Percentiles rank a stretch among this genome's conserved stretches.
phyloP scores from a whole-genome alignment of 2,888 invertebrate species.

The Drosophila mercatorum region DNA sequence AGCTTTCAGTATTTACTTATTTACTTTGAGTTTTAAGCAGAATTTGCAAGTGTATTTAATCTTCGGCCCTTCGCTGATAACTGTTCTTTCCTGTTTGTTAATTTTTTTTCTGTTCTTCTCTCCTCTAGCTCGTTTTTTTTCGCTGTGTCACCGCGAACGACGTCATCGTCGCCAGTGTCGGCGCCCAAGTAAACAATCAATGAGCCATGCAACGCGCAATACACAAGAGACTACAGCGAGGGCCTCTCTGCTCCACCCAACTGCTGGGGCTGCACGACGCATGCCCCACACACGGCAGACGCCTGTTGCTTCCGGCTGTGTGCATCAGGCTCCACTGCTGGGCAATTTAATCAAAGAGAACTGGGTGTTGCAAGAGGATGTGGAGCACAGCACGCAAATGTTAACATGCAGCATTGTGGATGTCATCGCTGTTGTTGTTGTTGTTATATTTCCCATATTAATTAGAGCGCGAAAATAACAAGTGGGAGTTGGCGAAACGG shows the following conservation, averaged over 20 bases:
- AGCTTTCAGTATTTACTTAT: not conserved
- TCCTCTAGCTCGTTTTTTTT: constrained; percentile 2
- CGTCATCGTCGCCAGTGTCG: constrained; percentile 48
- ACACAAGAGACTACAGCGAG: not conserved
- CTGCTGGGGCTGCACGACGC: not conserved
- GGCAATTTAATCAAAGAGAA: constrained; percentile 32
- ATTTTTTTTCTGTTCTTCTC: not conserved
- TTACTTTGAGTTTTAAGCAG: not conserved
- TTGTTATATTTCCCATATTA: constrained; percentile 60
- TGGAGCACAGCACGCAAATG: constrained; percentile 45
- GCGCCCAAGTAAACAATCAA: constrained; percentile 65
- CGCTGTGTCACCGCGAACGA: constrained; percentile 42
- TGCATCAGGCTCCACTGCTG: constrained; percentile 19
- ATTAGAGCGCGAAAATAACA: constrained; percentile 58
- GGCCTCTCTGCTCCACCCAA: not conserved
- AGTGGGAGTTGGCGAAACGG: not conserved
- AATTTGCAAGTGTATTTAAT: constrained; percentile 9
- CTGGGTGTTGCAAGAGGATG: constrained; percentile 18
- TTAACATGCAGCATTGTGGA: constrained; percentile 36
- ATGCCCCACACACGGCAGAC: constrained; percentile 21
- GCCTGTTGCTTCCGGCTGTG: constrained; percentile 58
- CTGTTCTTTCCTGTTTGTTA: constrained; percentile 17
- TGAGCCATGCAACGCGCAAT: constrained; percentile 50
- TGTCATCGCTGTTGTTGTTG: constrained; percentile 5
- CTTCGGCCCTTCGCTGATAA: not conserved